Evolutionary conservation across 1,140 invertebrate species (phyloP).

Genomic region (Listronotus oregonensis): DNA sequence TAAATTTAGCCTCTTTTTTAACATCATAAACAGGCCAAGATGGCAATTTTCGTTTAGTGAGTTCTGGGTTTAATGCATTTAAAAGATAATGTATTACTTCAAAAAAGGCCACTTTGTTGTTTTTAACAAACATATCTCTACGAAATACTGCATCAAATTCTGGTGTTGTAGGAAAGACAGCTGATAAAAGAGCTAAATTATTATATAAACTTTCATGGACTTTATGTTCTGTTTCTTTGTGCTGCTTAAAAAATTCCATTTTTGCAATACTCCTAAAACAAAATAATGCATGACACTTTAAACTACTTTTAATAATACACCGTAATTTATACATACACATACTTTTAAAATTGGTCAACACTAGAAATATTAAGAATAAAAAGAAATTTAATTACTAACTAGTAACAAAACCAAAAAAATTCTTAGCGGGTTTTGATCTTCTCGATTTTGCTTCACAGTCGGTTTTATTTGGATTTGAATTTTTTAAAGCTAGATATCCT

Average conservation of each 20-base stretch:
- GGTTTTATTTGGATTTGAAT: too few species aligned
- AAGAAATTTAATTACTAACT: too few species aligned
- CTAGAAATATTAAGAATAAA: too few species aligned
- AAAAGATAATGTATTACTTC: constrained; percentile 48
- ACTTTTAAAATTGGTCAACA: too few species aligned
- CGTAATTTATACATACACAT: too few species aligned
- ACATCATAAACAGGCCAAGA: constrained; percentile 44
- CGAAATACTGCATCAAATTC: constrained; percentile 45
- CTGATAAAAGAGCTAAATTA: constrained; percentile 40
- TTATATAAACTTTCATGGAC: constrained; percentile 41
- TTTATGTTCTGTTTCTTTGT: constrained; percentile 38
- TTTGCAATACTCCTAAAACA: not conserved
- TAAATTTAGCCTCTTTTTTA: constrained; percentile 45
- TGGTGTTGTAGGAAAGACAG: constrained; percentile 39
- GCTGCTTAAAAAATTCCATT: constrained; percentile 13
- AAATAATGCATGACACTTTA: too few species aligned
- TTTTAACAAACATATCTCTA: constrained; percentile 52
- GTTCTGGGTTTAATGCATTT: constrained; percentile 40
- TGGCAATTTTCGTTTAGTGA: constrained; percentile 43
- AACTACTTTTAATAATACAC: too few species aligned
- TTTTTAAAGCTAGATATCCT: too few species aligned
- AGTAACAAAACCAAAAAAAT: too few species aligned
- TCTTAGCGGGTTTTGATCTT: too few species aligned
- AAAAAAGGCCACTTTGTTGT: constrained; percentile 50
- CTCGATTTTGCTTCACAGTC: too few species aligned